phyloP scores from a whole-genome alignment of 2,113 vertebrate species.

The Protobothrops mucrosquamatus region DNA sequence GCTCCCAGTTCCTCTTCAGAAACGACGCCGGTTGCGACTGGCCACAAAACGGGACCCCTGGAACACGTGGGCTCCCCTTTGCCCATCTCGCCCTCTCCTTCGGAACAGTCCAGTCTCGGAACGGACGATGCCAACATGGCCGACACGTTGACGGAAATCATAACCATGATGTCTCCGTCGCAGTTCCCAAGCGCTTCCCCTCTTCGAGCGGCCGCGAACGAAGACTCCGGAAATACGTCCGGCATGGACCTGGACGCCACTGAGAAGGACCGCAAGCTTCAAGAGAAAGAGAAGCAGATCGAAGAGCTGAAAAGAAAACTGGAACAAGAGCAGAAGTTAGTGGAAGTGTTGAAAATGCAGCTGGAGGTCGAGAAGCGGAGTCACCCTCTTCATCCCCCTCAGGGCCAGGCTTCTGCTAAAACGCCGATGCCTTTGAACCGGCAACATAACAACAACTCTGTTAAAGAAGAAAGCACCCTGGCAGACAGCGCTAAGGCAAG shows the following conservation, averaged over 20 bases:
- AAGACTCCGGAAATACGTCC: conserved; percentile 65
- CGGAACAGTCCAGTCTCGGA: conserved; percentile 78
- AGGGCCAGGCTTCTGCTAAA: conserved; percentile 38
- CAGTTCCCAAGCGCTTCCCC: conserved; percentile 70
- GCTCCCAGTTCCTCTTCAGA: conserved; percentile 65
- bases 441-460: conserved; percentile 35
- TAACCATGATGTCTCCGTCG: conserved; percentile 67
- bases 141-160: conserved; percentile 74
- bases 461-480: conserved; percentile 69
- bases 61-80: conserved; percentile 77
- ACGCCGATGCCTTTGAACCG: conserved; percentile 48
- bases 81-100: conserved; percentile 80
- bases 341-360: conserved; percentile 96
- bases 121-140: conserved; percentile 74
- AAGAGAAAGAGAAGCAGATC: conserved; percentile 96
- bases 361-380: conserved; percentile 91
- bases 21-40: conserved; percentile 47
- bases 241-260: conserved; percentile 69
- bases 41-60: conserved; percentile 44
- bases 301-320: conserved; percentile 92
- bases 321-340: conserved; percentile 93
- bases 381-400: conserved; percentile 40
- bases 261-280: conserved; percentile 87
- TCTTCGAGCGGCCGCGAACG: conserved; percentile 51
- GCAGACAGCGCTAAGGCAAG: conserved; percentile 70